These are phyloP conservation scores for Bombus soroeensis DNA, from an alignment of 1,140 invertebrate genomes.

Conservation along the genomic window DNA sequence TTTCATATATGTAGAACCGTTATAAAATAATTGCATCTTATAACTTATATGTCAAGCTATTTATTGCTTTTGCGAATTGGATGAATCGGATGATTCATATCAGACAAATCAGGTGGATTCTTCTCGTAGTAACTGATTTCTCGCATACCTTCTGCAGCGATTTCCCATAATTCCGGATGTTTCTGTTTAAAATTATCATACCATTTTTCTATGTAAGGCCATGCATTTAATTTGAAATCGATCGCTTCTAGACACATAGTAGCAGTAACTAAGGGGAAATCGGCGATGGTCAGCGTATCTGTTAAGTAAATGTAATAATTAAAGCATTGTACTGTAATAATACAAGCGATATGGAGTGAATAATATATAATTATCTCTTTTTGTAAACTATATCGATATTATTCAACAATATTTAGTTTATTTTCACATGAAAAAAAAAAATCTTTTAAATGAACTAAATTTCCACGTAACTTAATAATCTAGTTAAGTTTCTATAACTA, in stretches of 20 bases:
- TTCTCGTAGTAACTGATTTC: slow-evolving; percentile 86
- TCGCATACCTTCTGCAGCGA: slow-evolving; percentile 86
- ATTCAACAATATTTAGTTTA: not conserved
- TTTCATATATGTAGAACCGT: not conserved
- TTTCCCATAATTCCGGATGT: slow-evolving; percentile 87
- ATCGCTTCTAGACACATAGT: slow-evolving; percentile 89
- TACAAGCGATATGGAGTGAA: not conserved
- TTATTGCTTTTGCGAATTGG: slow-evolving; percentile 82
- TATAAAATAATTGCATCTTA: not conserved
- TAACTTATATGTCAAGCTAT: not conserved
- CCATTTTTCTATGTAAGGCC: slow-evolving; percentile 85
- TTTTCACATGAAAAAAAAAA: not conserved
- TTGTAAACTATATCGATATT: slow-evolving; percentile 11
- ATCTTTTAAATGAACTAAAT: not conserved
- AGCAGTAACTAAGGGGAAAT: slow-evolving; percentile 87
- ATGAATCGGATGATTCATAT: slow-evolving; percentile 88
- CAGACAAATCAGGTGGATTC: slow-evolving; percentile 87
- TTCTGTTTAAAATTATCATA: slow-evolving; percentile 87
- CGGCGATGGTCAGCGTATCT: slow-evolving; percentile 88
- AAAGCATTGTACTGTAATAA: not conserved
- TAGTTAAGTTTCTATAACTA: not conserved
- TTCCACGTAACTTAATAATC: not conserved
- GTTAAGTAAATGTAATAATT: slow-evolving; percentile 58
- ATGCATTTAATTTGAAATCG: slow-evolving; percentile 84
- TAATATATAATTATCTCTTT: not conserved